These are phyloP conservation scores for Ormyrus pomaceus DNA, from an alignment of 2,888 invertebrate genomes.

Conservation along the genomic window DNA sequence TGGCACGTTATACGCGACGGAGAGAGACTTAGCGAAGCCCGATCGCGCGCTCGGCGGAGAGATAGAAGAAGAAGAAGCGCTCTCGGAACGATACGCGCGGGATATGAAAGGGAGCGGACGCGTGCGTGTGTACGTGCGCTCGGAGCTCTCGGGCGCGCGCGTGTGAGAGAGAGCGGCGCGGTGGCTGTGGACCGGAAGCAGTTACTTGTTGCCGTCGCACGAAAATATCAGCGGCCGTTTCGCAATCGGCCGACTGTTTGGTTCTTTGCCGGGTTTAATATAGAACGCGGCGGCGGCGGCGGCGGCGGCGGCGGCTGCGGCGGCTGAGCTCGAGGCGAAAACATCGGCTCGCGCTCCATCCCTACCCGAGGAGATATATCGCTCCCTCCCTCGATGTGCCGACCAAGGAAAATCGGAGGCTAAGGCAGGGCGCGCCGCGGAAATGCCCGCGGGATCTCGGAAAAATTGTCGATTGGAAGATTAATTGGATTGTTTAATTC, in stretches of 20 bases:
- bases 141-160: background rate
- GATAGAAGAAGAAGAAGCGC: background rate
- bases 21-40: no score
- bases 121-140: conserved; percentile 23
- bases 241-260: conserved; percentile 71
- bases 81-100: background rate
- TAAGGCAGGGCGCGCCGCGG: no score
- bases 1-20: no score
- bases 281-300: conserved; percentile 63
- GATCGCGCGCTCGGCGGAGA: background rate
- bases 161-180: background rate
- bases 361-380: background rate
- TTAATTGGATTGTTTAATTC: no score
- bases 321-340: conserved; percentile 54
- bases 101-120: background rate
- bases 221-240: conserved; percentile 73
- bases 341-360: conserved; percentile 49
- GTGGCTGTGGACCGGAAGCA: conserved; percentile 71
- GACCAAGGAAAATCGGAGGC: no score
- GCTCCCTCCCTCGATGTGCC: conserved; percentile 22
- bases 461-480: no score
- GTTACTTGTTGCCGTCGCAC: conserved; percentile 71
- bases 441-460: no score
- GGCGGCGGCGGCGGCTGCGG: conserved; percentile 49
- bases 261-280: conserved; percentile 72